Percentiles rank a stretch among this genome's conserved stretches.
phyloP scores from a whole-genome alignment of 1,140 invertebrate genomes.

The Saccostrea echinata region DNA sequence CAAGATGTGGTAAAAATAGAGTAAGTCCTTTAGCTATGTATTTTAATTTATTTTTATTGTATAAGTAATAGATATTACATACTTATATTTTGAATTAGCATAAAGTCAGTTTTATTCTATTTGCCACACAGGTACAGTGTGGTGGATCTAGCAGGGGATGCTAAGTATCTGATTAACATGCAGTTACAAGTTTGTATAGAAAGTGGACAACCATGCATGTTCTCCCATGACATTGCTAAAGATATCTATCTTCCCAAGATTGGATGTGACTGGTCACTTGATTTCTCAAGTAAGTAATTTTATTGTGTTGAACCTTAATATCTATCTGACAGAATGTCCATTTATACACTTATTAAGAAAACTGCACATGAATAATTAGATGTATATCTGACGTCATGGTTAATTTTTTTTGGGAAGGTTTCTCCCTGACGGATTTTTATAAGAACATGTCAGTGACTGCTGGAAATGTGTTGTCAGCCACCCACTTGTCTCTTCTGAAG shows the following conservation, averaged over 20 bases:
- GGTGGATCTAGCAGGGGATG: constrained; percentile 31
- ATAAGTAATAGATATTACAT: background rate
- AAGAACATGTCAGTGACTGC: constrained; percentile 15
- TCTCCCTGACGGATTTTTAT: constrained; percentile 20
- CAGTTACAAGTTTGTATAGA: constrained; percentile 47
- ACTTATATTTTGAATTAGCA: background rate
- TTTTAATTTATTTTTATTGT: background rate
- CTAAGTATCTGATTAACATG: constrained; percentile 45
- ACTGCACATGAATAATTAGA: background rate
- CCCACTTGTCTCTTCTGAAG: constrained; percentile 31
- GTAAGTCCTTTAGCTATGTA: constrained; percentile 47
- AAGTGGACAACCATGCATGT: constrained; percentile 22
- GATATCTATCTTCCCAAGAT: constrained; percentile 43
- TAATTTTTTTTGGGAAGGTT: background rate
- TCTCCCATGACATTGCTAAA: constrained; percentile 29
- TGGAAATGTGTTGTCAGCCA: background rate
- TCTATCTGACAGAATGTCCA: background rate
- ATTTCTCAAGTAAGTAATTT: constrained; percentile 30
- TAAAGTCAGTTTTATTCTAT: background rate
- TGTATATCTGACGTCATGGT: background rate
- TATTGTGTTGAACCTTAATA: background rate
- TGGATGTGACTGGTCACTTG: constrained; percentile 22
- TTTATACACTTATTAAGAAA: background rate
- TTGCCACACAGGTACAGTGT: constrained; percentile 41
- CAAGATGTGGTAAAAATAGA: constrained; percentile 51